These are phyloP conservation scores for Barypeithes pellucidus DNA, from an alignment of 2,888 invertebrate species.

Conservation along the genomic window DNA sequence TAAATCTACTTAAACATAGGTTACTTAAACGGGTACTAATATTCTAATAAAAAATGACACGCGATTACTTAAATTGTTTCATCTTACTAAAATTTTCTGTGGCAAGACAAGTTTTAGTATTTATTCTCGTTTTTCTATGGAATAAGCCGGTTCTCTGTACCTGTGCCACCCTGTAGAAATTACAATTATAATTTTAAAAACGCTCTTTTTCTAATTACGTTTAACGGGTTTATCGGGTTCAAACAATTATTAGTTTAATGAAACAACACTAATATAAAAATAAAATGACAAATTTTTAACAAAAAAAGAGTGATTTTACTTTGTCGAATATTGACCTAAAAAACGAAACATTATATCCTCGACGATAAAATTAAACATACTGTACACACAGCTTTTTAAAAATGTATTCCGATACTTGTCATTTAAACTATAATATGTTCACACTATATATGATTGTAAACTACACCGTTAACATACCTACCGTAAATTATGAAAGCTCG, in stretches of 20 bases:
- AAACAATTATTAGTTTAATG: background rate
- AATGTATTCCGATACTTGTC: slow-evolving; percentile 12
- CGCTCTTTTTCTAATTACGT: too few species aligned
- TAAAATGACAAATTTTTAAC: background rate
- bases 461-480: slow-evolving; percentile 15
- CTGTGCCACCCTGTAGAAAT: too few species aligned
- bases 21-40: background rate
- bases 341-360: background rate
- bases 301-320: too few species aligned
- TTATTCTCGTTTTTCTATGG: too few species aligned
- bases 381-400: slow-evolving; percentile 16
- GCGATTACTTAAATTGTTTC: too few species aligned
- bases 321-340: background rate
- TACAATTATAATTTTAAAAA: too few species aligned
- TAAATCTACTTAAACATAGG: slow-evolving; percentile 1
- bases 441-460: slow-evolving; percentile 24
- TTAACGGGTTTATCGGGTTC: background rate
- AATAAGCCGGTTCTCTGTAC: too few species aligned
- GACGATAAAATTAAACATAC: slow-evolving; percentile 19
- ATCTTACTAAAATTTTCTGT: too few species aligned
- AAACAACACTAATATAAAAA: background rate
- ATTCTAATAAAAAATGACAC: background rate
- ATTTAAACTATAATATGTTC: slow-evolving; percentile 18
- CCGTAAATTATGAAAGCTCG: background rate
- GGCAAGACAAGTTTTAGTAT: too few species aligned